Conservation (phyloP, 2,888 invertebrate species). For the Eupithecia vulgata region DNA sequence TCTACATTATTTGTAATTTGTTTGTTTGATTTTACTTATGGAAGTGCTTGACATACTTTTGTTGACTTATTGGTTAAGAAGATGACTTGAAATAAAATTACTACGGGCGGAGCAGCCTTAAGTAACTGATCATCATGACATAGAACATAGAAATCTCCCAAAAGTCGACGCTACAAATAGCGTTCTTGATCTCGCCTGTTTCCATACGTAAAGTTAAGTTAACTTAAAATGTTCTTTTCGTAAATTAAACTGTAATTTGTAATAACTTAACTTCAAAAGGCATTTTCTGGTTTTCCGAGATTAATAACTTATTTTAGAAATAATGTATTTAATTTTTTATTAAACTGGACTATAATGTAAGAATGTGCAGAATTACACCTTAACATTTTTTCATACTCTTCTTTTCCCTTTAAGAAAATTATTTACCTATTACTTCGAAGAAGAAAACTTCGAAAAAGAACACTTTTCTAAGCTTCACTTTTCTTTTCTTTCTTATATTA, state of each 20-base stretch:
- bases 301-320: no score
- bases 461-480: no score
- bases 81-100: conserved; percentile 6
- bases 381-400: no score
- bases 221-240: background rate
- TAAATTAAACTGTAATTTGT: background rate
- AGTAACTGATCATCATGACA: background rate
- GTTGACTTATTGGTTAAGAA: conserved; percentile 7
- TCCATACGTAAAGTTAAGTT: background rate
- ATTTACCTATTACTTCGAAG: no score
- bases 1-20: background rate
- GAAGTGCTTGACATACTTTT: conserved; percentile 9
- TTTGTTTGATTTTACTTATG: background rate
- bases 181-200: background rate
- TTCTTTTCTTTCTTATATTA: no score
- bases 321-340: no score
- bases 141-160: background rate
- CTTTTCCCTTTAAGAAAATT: no score
- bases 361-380: no score
- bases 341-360: no score
- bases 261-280: background rate
- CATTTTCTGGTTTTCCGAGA: no score
- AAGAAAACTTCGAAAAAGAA: no score
- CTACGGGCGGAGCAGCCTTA: background rate
- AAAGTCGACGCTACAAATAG: background rate